phyloP scores from a whole-genome alignment of 1,140 invertebrate genomes.

The Rhyacophila brunnea region DNA sequence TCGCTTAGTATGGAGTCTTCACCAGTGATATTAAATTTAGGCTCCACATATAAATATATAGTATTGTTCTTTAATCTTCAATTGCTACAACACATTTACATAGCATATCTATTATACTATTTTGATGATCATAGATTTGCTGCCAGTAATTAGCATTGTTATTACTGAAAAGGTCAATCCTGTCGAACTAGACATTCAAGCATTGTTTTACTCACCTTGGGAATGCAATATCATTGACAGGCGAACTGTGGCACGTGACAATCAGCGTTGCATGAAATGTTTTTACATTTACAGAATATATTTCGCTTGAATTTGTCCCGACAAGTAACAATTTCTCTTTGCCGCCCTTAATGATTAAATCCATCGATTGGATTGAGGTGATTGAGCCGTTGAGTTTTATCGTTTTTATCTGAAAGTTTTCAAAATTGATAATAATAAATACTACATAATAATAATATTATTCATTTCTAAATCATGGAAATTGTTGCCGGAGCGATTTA shows the following conservation, averaged over 20 bases:
- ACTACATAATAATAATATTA: background rate
- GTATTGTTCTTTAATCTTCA: too few species aligned
- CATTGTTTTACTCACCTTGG: constrained; percentile 63
- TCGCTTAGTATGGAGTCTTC: too few species aligned
- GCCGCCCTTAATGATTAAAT: constrained; percentile 37
- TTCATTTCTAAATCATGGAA: too few species aligned
- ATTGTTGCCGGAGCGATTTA: too few species aligned
- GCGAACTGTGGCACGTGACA: constrained; percentile 76
- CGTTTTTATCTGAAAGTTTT: constrained; percentile 54
- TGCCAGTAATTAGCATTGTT: too few species aligned
- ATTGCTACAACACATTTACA: too few species aligned
- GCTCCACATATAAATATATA: too few species aligned
- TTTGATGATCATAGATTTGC: too few species aligned
- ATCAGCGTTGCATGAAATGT: constrained; percentile 70
- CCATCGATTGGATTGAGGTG: constrained; percentile 63
- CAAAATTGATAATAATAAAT: constrained; percentile 16
- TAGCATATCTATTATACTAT: too few species aligned
- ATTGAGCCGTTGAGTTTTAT: constrained; percentile 61
- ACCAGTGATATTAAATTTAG: too few species aligned
- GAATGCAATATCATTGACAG: constrained; percentile 81
- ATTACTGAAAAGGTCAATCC: too few species aligned
- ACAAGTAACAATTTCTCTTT: constrained; percentile 60
- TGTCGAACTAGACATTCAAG: too few species aligned
- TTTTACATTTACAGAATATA: constrained; percentile 73
- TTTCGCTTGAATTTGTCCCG: constrained; percentile 77